Conservation (phyloP, 2,888 invertebrate species). For the Tiliacea citrago region DNA sequence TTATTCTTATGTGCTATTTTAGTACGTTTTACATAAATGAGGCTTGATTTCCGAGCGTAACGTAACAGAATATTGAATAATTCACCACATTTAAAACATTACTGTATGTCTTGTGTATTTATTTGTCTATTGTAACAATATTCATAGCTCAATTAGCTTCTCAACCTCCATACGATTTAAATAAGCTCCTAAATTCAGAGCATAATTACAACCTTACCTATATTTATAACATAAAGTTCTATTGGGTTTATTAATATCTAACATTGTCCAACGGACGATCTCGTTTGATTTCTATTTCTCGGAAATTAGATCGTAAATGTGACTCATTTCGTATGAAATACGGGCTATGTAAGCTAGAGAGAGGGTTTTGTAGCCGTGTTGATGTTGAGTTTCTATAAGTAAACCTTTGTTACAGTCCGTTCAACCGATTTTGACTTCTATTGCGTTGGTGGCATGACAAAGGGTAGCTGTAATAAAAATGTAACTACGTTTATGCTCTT, state of each 20-base stretch:
- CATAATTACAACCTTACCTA: conserved; percentile 15
- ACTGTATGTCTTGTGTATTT: too few species aligned
- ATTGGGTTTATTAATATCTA: conserved; percentile 21
- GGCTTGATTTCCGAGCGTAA: background rate
- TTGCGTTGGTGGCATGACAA: too few species aligned
- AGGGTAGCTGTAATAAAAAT: too few species aligned
- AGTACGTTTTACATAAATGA: background rate
- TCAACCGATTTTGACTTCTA: too few species aligned
- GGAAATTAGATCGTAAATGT: conserved; percentile 72
- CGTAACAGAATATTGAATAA: background rate
- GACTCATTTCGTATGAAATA: conserved; percentile 64
- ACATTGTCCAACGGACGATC: conserved; percentile 18
- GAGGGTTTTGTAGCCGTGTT: conserved; percentile 13
- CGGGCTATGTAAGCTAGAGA: conserved; percentile 35
- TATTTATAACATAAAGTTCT: conserved; percentile 26
- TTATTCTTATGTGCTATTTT: background rate
- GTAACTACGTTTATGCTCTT: too few species aligned
- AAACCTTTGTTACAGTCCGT: too few species aligned
- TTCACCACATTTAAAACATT: too few species aligned
- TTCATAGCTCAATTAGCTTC: background rate
- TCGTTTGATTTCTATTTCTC: conserved; percentile 67
- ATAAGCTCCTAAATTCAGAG: conserved; percentile 6
- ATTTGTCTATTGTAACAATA: background rate
- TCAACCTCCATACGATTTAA: background rate
- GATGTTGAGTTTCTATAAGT: background rate